Evolutionary conservation across 2,797 vertebrate genomes (phyloP).

Genomic region (Ptychadena robeensis): DNA sequence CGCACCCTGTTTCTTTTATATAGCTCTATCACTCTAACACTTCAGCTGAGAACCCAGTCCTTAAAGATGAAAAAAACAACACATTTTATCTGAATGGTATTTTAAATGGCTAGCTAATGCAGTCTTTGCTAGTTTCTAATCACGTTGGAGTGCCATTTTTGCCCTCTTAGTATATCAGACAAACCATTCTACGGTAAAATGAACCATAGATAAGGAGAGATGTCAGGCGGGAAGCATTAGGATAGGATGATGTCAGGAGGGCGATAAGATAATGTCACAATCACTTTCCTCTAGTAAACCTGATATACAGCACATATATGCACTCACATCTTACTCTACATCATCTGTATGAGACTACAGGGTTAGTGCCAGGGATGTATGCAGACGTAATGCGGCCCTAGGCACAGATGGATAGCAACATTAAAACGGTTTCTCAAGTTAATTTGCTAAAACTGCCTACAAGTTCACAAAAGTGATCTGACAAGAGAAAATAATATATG

Average conservation of each 20-base stretch:
- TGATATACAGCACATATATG: background rate
- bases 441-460: background rate
- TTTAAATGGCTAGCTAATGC: background rate
- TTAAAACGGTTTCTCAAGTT: background rate
- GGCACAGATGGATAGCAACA: background rate
- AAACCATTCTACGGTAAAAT: background rate
- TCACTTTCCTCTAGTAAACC: background rate
- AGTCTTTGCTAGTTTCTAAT: background rate
- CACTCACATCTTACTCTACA: background rate
- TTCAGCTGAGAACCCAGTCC: background rate
- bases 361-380: background rate
- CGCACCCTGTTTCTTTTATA: background rate
- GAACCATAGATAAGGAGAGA: background rate
- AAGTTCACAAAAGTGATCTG: background rate
- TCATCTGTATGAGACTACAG: background rate
- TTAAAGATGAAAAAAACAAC: background rate
- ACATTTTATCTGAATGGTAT: background rate
- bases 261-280: background rate
- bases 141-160: background rate
- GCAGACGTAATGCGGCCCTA: background rate
- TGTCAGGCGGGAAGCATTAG: background rate
- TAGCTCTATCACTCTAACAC: background rate
- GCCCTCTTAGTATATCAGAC: background rate
- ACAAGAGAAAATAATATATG: background rate
- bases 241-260: background rate